phyloP scores from a whole-genome alignment of 2,797 vertebrate genomes.

The Rousettus madagascariensis region DNA sequence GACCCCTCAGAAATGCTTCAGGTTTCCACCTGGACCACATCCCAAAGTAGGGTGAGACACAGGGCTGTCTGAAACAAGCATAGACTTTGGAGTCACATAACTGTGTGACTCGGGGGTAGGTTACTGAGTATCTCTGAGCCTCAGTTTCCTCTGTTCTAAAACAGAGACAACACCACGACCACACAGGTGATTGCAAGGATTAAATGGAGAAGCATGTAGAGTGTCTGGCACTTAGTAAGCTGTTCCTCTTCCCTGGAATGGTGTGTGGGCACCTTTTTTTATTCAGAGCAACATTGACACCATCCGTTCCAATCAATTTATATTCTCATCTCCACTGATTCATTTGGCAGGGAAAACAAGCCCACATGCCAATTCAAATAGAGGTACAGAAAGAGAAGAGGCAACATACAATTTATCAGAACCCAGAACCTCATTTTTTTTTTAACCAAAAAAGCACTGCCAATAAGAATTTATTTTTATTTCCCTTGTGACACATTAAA shows the following conservation, averaged over 20 bases:
- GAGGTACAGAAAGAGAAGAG: constrained; percentile 9
- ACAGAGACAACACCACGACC: not conserved
- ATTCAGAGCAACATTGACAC: not conserved
- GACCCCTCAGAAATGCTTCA: not conserved
- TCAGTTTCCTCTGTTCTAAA: not conserved
- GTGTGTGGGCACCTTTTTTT: not conserved
- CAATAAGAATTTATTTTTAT: constrained; percentile 45
- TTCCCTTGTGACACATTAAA: not conserved
- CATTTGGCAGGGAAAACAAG: constrained; percentile 45
- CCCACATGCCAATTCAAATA: constrained; percentile 1
- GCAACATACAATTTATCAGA: constrained; percentile 2
- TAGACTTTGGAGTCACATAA: not conserved
- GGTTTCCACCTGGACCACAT: not conserved
- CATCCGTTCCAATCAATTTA: constrained; percentile 9
- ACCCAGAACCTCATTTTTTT: constrained; percentile 35
- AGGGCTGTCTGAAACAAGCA: not conserved
- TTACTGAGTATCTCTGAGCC: not conserved
- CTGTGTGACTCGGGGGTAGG: not conserved
- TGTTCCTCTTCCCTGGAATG: not conserved
- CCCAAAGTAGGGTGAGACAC: not conserved
- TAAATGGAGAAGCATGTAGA: not conserved
- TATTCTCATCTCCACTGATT: constrained; percentile 24
- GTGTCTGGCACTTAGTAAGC: not conserved
- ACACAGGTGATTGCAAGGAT: not conserved
- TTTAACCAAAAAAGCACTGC: not conserved